Evolutionary conservation across 2,797 vertebrate species (phyloP).

Genomic region (Brotula barbata): DNA sequence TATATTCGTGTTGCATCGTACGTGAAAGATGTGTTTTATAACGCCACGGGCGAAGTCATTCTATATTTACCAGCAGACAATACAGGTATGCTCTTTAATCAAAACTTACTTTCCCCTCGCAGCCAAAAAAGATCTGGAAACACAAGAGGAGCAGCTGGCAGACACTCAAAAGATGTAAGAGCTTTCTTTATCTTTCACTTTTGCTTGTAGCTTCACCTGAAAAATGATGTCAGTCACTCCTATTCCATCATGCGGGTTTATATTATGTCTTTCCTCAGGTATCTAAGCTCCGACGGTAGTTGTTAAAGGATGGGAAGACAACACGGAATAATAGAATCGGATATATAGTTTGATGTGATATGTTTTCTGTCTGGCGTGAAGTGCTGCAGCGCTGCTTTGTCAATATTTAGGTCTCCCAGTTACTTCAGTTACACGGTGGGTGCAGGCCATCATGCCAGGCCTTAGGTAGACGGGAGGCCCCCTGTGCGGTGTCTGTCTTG

Average conservation of each 20-base stretch:
- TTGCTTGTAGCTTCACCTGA: conserved; percentile 17
- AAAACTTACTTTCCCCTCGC: conserved; percentile 46
- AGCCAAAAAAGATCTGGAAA: conserved; percentile 92
- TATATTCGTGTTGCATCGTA: conserved; percentile 28
- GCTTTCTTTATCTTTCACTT: conserved; percentile 21
- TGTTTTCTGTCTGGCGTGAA: conserved; percentile 19
- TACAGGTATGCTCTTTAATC: conserved; percentile 10
- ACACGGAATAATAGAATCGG: conserved; percentile 4
- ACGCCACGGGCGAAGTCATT: conserved; percentile 22
- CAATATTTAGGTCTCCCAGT: conserved; percentile 68
- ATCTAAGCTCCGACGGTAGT: conserved; percentile 24
- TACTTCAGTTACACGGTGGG: conserved; percentile 65
- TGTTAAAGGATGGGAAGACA: conserved; percentile 33
- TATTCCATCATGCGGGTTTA: conserved; percentile 2
- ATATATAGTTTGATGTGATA: conserved; percentile 26
- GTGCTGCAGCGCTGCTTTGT: conserved; percentile 63
- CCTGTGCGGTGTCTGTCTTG: conserved; percentile 78
- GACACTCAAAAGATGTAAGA: conserved; percentile 90
- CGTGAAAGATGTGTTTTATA: conserved; percentile 37
- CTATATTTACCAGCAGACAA: conserved; percentile 22
- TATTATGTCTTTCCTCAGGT: conserved; percentile 15
- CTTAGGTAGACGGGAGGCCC: conserved; percentile 83
- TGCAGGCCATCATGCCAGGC: conserved; percentile 65
- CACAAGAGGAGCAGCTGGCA: conserved; percentile 85
- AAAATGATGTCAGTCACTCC: conserved; percentile 1